A percentile compares a stretch with the other conserved stretches of the same genome.
Conservation (phyloP, 2,113 vertebrate species). For the Hemibagrus wyckioides region DNA sequence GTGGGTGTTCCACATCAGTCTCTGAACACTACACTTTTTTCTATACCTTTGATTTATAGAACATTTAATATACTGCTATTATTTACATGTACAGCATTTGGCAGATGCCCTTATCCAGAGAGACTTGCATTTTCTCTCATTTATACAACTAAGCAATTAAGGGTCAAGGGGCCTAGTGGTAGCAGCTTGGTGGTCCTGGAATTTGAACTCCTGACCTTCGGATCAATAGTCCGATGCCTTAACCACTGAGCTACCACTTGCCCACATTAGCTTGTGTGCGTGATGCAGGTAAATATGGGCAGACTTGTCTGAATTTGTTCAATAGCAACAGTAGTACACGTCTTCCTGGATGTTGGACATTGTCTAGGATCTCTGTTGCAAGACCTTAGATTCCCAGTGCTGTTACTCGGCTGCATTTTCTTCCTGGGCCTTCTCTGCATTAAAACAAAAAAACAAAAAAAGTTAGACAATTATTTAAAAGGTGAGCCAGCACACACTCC, state of each 20-base stretch:
- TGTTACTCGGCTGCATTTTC: conserved; percentile 47
- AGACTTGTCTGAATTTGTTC: background rate
- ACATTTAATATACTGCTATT: too few species aligned
- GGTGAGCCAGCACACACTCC: background rate
- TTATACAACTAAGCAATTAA: too few species aligned
- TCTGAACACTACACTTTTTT: background rate
- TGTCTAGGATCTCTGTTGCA: too few species aligned
- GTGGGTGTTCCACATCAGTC: background rate
- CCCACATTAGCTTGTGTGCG: background rate
- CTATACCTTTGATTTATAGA: background rate
- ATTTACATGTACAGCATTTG: too few species aligned
- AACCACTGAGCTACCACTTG: too few species aligned
- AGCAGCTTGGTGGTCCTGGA: too few species aligned
- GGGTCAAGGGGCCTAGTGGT: too few species aligned
- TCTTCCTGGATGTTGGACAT: background rate
- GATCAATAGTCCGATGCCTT: too few species aligned
- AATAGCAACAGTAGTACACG: background rate
- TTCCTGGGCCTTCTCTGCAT: conserved; percentile 36
- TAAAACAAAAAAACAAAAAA: background rate
- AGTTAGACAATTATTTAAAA: background rate
- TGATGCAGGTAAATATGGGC: background rate
- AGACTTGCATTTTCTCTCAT: too few species aligned
- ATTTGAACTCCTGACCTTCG: too few species aligned
- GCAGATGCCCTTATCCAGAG: too few species aligned
- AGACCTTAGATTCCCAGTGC: conserved; percentile 48